A percentile compares a stretch with the other conserved stretches of the same genome.
These are phyloP conservation scores for Xestoiulus laeticollis DNA, from an alignment of 2,888 invertebrate species.

Conservation along the genomic window DNA sequence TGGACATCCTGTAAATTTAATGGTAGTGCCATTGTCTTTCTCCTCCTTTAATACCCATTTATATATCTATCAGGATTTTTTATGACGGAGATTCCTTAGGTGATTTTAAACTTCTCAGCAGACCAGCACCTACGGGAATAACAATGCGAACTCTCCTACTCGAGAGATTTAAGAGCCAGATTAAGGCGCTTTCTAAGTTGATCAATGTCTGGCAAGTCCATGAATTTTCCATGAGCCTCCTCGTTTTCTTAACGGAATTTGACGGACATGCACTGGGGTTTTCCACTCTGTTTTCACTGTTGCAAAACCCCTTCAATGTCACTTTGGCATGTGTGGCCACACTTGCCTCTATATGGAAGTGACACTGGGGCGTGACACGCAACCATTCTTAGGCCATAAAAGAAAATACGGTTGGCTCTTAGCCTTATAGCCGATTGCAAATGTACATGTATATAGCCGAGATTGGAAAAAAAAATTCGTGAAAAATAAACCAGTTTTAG, in stretches of 20 bases:
- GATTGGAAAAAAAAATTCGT: not conserved
- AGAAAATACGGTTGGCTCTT: not conserved
- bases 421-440: not conserved
- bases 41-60: not conserved
- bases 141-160: not conserved
- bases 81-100: not conserved
- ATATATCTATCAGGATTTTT: conserved; percentile 29
- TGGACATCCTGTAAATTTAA: not conserved
- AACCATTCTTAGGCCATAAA: conserved; percentile 31
- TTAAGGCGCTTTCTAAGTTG: conserved; percentile 44
- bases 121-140: not conserved
- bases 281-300: conserved; percentile 37
- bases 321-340: conserved; percentile 37
- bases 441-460: not conserved
- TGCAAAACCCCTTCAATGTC: conserved; percentile 23
- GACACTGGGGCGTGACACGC: conserved; percentile 34
- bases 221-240: conserved; percentile 46
- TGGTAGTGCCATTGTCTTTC: not conserved
- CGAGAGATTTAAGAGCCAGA: conserved; percentile 30
- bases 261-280: conserved; percentile 34
- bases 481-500: not conserved
- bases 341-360: conserved; percentile 15
- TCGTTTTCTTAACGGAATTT: conserved; percentile 45
- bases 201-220: conserved; percentile 47
- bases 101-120: conserved; percentile 34